Conservation (phyloP, 2,113 vertebrate species). For the Labeo rohita region DNA sequence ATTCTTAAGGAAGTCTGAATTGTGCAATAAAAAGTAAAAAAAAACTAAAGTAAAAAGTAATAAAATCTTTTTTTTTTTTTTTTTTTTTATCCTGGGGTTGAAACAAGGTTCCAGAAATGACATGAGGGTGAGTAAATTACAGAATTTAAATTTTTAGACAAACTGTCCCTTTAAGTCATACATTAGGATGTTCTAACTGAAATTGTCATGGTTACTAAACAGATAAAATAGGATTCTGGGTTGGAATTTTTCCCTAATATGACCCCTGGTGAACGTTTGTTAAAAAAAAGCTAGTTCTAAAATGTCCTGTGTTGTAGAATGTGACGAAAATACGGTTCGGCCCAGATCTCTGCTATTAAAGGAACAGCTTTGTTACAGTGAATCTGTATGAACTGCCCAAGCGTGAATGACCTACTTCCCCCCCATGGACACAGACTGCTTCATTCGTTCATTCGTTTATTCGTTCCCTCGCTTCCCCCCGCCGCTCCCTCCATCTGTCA, state of each 20-base stretch:
- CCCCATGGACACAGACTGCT: constrained; percentile 40
- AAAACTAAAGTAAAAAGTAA: too few relatives aligned
- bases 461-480: constrained; percentile 47
- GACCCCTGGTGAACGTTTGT: not conserved
- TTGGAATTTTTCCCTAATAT: not conserved
- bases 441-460: constrained; percentile 44
- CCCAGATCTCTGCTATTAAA: constrained; percentile 18
- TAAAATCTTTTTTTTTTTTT: too few relatives aligned
- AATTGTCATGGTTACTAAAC: not conserved
- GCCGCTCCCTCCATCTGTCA: constrained; percentile 68
- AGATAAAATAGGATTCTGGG: not conserved
- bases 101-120: not conserved
- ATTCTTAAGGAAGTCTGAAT: too few relatives aligned
- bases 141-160: not conserved
- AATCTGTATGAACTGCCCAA: constrained; percentile 25
- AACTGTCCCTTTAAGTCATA: not conserved
- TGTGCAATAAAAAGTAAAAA: too few relatives aligned
- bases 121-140: not conserved
- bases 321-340: not conserved
- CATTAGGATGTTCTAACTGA: not conserved
- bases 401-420: constrained; percentile 31
- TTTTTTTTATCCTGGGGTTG: too few relatives aligned
- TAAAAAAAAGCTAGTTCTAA: not conserved
- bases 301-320: not conserved
- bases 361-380: constrained; percentile 32